Evolutionary conservation across 2,113 vertebrate genomes (phyloP).

Genomic region (Gnathonemus echidnorhynchus): DNA sequence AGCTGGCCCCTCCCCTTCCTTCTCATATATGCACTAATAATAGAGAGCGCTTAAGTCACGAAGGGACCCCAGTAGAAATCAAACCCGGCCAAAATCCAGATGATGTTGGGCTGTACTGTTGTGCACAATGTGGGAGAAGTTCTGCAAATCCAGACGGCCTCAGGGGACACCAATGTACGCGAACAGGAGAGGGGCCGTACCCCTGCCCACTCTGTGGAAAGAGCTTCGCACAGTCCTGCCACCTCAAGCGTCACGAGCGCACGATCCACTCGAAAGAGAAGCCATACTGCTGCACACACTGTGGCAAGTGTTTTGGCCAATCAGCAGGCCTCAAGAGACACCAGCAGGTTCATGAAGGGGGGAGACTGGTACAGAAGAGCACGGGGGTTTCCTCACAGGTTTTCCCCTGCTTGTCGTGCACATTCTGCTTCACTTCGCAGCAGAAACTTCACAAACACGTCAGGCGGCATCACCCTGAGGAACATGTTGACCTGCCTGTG

Average conservation of each 20-base stretch:
- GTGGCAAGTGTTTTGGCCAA: constrained; percentile 41
- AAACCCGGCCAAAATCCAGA: neutral
- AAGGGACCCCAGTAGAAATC: neutral
- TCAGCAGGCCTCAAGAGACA: constrained; percentile 38
- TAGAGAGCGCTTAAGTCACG: neutral
- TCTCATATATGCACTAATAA: neutral
- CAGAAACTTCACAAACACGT: constrained; percentile 53
- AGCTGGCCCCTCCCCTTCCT: neutral
- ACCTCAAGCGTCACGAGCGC: constrained; percentile 40
- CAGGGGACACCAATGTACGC: neutral
- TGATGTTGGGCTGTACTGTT: neutral
- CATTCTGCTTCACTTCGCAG: constrained; percentile 56
- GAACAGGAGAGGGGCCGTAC: constrained; percentile 6
- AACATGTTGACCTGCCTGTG: neutral
- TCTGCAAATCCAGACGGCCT: neutral
- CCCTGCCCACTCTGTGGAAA: constrained; percentile 35
- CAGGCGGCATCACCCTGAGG: constrained; percentile 37
- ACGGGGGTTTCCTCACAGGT: constrained; percentile 24
- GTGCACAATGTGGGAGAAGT: neutral
- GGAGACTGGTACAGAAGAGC: neutral
- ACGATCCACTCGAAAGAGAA: constrained; percentile 39
- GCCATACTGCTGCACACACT: constrained; percentile 37
- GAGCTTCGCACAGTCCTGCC: constrained; percentile 30
- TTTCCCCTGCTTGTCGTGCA: constrained; percentile 52
- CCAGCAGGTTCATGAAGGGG: constrained; percentile 31